Percentiles rank a stretch among this genome's conserved stretches.
Evolutionary conservation across 2,113 vertebrate species (phyloP).

Genomic region (Triplophysa tibetana): DNA sequence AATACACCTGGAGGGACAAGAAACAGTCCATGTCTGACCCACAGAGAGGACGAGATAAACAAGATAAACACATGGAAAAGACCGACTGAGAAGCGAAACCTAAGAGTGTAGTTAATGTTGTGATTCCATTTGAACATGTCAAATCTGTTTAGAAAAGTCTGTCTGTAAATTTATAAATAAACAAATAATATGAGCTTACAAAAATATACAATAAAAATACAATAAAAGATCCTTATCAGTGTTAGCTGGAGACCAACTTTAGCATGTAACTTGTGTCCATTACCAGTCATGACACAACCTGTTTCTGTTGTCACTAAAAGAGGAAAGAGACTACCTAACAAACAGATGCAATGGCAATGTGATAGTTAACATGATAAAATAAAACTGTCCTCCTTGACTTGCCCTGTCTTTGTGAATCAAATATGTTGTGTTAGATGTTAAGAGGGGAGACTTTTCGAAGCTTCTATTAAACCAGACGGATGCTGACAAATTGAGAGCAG

Average conservation of each 20-base stretch:
- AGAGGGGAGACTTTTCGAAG: slow-evolving; percentile 12
- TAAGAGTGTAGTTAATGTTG: not conserved
- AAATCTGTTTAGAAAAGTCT: too few species aligned
- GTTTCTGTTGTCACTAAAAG: too few species aligned
- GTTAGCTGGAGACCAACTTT: too few species aligned
- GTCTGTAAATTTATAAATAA: too few species aligned
- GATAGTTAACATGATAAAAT: not conserved
- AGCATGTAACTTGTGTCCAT: too few species aligned
- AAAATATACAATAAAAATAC: too few species aligned
- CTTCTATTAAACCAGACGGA: slow-evolving; percentile 16
- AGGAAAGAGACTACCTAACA: not conserved
- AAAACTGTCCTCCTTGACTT: not conserved
- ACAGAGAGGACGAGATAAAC: not conserved
- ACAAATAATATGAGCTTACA: too few species aligned
- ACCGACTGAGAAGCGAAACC: not conserved
- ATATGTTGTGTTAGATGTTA: slow-evolving; percentile 7
- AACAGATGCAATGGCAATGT: not conserved
- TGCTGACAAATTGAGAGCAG: slow-evolving; percentile 43
- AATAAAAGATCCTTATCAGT: too few species aligned
- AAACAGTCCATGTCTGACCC: not conserved
- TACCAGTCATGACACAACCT: too few species aligned
- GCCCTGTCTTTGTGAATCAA: not conserved
- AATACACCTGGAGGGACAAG: slow-evolving; percentile 24
- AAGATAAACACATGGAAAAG: not conserved
- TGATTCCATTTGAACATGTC: too few species aligned